phyloP scores from a whole-genome alignment of 2,113 vertebrate species.

The Pituophis catenifer region DNA sequence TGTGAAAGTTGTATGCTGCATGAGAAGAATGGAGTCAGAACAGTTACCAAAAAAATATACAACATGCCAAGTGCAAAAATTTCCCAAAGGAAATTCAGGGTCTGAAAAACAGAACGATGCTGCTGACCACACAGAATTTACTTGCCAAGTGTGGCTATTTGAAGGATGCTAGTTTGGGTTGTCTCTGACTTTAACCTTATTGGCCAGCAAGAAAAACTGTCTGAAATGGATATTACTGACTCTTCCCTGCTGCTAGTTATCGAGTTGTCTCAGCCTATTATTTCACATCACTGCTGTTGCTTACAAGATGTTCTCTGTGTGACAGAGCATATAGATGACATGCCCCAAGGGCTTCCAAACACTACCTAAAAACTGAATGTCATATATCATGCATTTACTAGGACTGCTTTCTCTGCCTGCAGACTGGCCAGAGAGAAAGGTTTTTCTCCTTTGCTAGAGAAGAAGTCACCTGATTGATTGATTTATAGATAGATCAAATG shows the following conservation, averaged over 20 bases:
- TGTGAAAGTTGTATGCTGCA: background rate
- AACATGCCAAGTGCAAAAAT: background rate
- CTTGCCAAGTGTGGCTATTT: background rate
- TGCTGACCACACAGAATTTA: background rate
- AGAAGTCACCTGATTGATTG: background rate
- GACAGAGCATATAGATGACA: background rate
- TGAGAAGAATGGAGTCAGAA: background rate
- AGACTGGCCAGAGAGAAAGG: conserved; percentile 5
- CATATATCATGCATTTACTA: background rate
- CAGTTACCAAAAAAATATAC: background rate
- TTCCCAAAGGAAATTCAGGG: background rate
- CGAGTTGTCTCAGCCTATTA: background rate
- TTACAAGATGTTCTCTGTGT: background rate
- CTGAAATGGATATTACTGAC: background rate
- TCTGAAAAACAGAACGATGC: background rate
- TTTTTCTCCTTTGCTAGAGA: no score
- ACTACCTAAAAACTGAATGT: background rate
- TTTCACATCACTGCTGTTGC: background rate
- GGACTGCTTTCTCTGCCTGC: background rate
- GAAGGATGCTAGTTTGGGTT: background rate
- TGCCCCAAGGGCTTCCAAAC: background rate
- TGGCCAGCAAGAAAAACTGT: conserved; percentile 2
- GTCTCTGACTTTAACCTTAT: conserved; percentile 4
- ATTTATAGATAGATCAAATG: background rate
- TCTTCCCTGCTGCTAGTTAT: conserved; percentile 18